Base-by-base conservation (phyloP, 2,797 vertebrate species). In the Argya squamiceps region DNA sequence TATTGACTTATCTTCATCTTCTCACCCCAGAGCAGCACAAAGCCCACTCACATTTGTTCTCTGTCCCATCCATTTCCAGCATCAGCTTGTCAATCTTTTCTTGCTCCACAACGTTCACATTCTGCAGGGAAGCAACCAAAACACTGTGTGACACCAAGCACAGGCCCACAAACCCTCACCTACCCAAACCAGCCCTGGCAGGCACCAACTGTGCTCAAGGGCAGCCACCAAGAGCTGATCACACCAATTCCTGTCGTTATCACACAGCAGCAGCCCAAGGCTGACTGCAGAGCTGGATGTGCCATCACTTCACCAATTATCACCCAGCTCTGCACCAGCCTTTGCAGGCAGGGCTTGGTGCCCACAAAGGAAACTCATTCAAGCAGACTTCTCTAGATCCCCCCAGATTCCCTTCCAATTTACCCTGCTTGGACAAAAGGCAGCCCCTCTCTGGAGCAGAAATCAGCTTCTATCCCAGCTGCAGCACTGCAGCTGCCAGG, bases 61-160 rank as follows among this genome's bases (percentile, higher is more conserved):
- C 99, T 11, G 99, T 98, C 79, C 99, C 99, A 46, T 99, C 99
- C 99, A 99, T 99, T 84, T 99, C 99, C 62, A 99, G 96, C 99
- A 99, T 99, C 97, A 99, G 98, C 84, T 99, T 98, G 98, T 99
- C 99, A 5, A 99, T 98, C 98, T 99, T 99, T 82, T 98, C 98
- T 97, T 99, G 99, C 17, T 99, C 99, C 79, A 98, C 43, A 39
- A 99, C 99, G 0, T 41, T 99, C 93, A 99, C 82, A 41, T 98
- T 98, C 99, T 99, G 96, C 37, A 88, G 87, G 41, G 23, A 91
- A 53, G 16, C 34, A 63, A 50, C 9, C 30, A 53, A 44, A 68
- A 11, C 23, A 15, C 3, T 60, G 64, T 76, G 37, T 81, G 46
- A 91, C 37, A 64, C 47, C 67, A 52, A 60, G 37, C 46, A 10